Base-by-base conservation (phyloP, 1,140 invertebrate species). In the Antheraea pernyi region DNA sequence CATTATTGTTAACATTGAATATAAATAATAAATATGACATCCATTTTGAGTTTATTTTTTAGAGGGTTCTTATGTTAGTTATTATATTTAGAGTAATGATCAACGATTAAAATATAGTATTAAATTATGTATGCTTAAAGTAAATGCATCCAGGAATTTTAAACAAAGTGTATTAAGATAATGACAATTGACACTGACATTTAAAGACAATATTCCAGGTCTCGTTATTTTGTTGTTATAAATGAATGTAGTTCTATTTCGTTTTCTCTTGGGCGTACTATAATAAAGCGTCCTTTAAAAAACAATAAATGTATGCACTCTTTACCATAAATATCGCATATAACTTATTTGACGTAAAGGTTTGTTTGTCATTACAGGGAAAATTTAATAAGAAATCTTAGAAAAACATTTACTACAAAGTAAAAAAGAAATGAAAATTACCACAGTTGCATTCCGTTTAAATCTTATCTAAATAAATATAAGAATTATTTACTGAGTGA, bases 401-500 rank as follows among this genome's bases (percentile, higher is more conserved):
- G 60, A 68, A 70, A 73, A 73, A 63, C 59, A 62, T 72, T 39
- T 64, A 59, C 48, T 68, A 36, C 48, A 37, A 11, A 19, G 65
- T 68, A 61, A 70, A 77, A 80, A 75, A 74, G 66, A 58, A 61
- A 67, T 53, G 46, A n/a, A 53, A 53, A 16, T 16, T 13, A 53
- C 11, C 16, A 53, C 46, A 53, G 46, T 53, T 16, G 16, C 16
- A 53, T 13, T 53, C 46, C 16, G 9, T 53, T 6, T 53, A 7
- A 16, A 53, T 53, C 46, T 53, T 53, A 11, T 53, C 13, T 53
- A n/a, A 53, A 16, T n/a, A 53, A 53, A 53, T 53, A 53, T 53
- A 68, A 76, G 73, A 67, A 69, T 60, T 60, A 72, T 58, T 53
- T 68, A 69, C 10, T 39, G 48, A 85, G 88, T 91, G 88, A 90